Percentiles rank a stretch among this genome's conserved stretches.
These are phyloP conservation scores for Helicorthomorpha holstii DNA, from an alignment of 1,140 invertebrate genomes.

Conservation along the genomic window DNA sequence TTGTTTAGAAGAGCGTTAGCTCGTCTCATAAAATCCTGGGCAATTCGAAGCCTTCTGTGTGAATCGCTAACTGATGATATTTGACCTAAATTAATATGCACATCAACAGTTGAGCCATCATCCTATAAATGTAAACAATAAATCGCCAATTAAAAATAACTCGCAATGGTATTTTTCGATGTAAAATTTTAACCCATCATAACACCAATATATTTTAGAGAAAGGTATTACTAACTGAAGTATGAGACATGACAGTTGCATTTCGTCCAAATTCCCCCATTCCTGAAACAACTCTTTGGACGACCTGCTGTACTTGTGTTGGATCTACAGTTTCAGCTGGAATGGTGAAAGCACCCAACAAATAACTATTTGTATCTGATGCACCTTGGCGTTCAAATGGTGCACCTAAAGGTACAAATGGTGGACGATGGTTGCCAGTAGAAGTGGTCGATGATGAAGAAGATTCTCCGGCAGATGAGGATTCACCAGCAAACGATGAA, in stretches of 20 bases:
- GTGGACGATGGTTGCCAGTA: constrained; percentile 6
- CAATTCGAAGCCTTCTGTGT: constrained; percentile 20
- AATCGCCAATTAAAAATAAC: not conserved
- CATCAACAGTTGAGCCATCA: constrained; percentile 27
- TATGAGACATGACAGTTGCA: constrained; percentile 23
- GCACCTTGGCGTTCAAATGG: constrained; percentile 13
- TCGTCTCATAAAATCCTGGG: constrained; percentile 19
- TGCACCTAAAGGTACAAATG: constrained; percentile 10
- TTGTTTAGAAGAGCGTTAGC: constrained; percentile 19
- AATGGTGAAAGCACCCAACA: constrained; percentile 25
- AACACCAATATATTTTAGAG: not conserved
- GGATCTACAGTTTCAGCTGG: constrained; percentile 24
- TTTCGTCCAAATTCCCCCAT: constrained; percentile 26
- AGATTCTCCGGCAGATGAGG: constrained; percentile 4
- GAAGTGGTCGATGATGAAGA: not conserved
- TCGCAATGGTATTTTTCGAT: not conserved
- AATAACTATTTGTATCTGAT: constrained; percentile 20
- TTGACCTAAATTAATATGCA: constrained; percentile 28
- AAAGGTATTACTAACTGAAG: constrained; percentile 17
- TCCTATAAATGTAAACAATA: constrained; percentile 14
- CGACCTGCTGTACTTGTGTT: constrained; percentile 25
- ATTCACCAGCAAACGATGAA: constrained; percentile 19
- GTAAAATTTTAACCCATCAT: too few relatives aligned
- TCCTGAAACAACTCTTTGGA: constrained; percentile 22
- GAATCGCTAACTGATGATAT: constrained; percentile 20